Conservation (phyloP, 2,113 vertebrate genomes). For the Passer domesticus region DNA sequence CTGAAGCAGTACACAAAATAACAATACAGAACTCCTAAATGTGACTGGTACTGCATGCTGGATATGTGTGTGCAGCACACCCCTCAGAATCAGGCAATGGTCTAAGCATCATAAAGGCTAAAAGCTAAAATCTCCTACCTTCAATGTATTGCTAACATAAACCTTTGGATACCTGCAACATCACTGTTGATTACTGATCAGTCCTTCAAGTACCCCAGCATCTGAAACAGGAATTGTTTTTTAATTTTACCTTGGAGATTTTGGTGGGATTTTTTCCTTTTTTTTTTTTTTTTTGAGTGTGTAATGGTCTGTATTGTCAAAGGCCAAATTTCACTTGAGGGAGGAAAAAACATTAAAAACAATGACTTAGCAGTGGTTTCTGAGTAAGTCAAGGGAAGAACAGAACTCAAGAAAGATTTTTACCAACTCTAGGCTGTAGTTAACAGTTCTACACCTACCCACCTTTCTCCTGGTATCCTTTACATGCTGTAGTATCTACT, state of each 20-base stretch:
- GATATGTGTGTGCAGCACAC: background rate
- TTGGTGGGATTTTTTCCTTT: background rate
- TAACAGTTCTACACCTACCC: background rate
- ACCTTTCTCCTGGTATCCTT: background rate
- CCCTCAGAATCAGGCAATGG: background rate
- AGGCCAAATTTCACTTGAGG: background rate
- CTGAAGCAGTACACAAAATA: background rate
- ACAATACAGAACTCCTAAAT: background rate
- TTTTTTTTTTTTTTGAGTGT: background rate
- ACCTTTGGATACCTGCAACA: background rate
- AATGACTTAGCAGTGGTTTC: background rate
- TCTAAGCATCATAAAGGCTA: background rate
- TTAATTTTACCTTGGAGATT: background rate
- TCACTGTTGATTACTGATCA: background rate
- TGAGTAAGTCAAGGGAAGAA: background rate
- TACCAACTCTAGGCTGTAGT: background rate
- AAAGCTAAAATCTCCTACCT: background rate
- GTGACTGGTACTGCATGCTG: background rate
- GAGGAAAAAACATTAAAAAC: background rate
- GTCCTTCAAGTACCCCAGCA: background rate
- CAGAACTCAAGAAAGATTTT: background rate
- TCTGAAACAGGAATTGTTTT: background rate
- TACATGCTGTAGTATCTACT: background rate
- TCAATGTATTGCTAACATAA: background rate
- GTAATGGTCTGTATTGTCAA: background rate